Percentiles rank a stretch among this genome's conserved stretches.
Conservation (phyloP, 2,797 vertebrate genomes). For the Lagorchestes hirsutus region DNA sequence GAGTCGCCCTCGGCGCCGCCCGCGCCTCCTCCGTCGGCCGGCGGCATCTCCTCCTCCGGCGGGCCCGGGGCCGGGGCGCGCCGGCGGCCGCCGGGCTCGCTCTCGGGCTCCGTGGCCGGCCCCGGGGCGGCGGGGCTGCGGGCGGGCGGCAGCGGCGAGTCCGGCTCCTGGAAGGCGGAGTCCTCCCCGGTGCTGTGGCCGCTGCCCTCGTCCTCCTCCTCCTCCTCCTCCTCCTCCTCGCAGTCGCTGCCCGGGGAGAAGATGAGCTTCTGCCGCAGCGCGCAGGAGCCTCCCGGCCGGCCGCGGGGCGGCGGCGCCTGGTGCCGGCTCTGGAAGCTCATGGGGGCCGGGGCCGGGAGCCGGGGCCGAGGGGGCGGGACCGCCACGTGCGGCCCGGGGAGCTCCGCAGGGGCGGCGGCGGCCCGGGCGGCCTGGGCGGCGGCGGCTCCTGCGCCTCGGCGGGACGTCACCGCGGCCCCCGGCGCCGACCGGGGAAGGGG, state of each 20-base stretch:
- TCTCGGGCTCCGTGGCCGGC: slow-evolving; percentile 72
- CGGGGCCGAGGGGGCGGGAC: neutral
- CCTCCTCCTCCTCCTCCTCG: slow-evolving; percentile 88
- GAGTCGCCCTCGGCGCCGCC: slow-evolving; percentile 86
- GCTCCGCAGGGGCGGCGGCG: slow-evolving; percentile 30
- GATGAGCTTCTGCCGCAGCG: slow-evolving; percentile 90
- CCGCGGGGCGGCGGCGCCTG: slow-evolving; percentile 74
- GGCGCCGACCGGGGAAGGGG: neutral
- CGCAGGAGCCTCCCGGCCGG: slow-evolving; percentile 82
- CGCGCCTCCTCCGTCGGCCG: slow-evolving; percentile 47
- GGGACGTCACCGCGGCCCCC: slow-evolving; percentile 43
- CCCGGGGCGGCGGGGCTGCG: slow-evolving; percentile 78
- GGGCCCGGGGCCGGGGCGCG: slow-evolving; percentile 76
- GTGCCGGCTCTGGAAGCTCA: slow-evolving; percentile 85
- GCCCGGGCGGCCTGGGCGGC: slow-evolving; percentile 69
- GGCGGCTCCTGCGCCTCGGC: slow-evolving; percentile 59
- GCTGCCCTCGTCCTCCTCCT: slow-evolving; percentile 81
- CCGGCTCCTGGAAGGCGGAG: slow-evolving; percentile 95
- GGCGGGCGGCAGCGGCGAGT: slow-evolving; percentile 90
- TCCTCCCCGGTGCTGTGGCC: slow-evolving; percentile 95
- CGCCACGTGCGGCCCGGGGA: slow-evolving; percentile 4
- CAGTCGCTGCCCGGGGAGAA: slow-evolving; percentile 93
- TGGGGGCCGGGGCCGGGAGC: slow-evolving; percentile 48
- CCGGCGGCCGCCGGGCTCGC: slow-evolving; percentile 72
- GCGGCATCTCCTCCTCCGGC: slow-evolving; percentile 80